Conservation (phyloP, 2,797 vertebrate genomes). For the Acestrorhynchus altus region DNA sequence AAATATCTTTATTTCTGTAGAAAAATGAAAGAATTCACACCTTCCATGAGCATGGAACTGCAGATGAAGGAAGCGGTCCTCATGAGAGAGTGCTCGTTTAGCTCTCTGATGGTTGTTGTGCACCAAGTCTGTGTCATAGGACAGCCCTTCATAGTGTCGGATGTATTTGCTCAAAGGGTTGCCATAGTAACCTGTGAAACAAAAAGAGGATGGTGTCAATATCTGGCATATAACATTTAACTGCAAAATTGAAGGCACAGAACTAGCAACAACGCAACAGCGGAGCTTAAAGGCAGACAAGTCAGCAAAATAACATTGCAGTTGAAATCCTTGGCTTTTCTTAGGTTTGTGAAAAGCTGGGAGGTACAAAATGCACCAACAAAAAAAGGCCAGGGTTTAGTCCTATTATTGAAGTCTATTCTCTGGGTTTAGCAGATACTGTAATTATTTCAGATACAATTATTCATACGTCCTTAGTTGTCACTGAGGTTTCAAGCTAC, state of each 20-base stretch:
- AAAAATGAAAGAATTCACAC: slow-evolving; percentile 71
- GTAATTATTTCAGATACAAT: too few relatives aligned
- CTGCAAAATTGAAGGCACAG: not conserved
- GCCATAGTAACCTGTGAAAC: slow-evolving; percentile 89
- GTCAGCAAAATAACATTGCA: not conserved
- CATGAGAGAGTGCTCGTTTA: slow-evolving; percentile 88
- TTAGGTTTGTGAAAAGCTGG: not conserved
- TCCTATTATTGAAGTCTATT: too few relatives aligned
- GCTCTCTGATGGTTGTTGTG: slow-evolving; percentile 94
- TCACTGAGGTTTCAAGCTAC: too few relatives aligned
- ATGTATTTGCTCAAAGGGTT: slow-evolving; percentile 96
- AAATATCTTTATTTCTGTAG: not conserved
- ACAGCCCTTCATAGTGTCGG: slow-evolving; percentile 96
- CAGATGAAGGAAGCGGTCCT: slow-evolving; percentile 90
- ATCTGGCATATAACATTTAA: not conserved
- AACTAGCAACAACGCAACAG: not conserved
- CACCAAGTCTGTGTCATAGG: slow-evolving; percentile 89
- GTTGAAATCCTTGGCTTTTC: not conserved
- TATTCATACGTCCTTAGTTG: too few relatives aligned
- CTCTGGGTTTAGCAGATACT: too few relatives aligned
- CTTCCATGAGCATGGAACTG: slow-evolving; percentile 97
- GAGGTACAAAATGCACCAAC: not conserved
- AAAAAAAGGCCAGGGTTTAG: too few relatives aligned
- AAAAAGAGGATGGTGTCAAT: not conserved
- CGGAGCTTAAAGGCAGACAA: not conserved